Percentiles rank a stretch among this genome's conserved stretches.
phyloP scores from a whole-genome alignment of 2,113 vertebrate genomes.

The Bubo scandiacus region DNA sequence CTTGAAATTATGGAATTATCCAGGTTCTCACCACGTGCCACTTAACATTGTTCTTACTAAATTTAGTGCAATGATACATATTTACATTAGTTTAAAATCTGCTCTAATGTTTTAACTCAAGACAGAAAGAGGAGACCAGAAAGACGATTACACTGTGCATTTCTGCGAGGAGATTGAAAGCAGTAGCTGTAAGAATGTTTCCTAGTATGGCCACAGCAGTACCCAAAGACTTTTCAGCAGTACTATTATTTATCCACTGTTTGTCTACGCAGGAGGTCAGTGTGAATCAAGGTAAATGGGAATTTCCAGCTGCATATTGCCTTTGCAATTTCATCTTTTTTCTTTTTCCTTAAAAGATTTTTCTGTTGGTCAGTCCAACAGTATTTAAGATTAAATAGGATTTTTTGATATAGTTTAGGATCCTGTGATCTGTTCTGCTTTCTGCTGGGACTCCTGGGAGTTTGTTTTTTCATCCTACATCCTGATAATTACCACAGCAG shows the following conservation, averaged over 20 bases:
- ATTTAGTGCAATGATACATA: neutral
- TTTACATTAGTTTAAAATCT: neutral
- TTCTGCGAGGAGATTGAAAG: neutral
- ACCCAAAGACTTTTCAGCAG: neutral
- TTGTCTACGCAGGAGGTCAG: neutral
- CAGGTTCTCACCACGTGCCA: accelerated
- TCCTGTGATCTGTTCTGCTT: neutral
- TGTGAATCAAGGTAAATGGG: neutral
- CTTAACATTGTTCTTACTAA: neutral
- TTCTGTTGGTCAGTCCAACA: neutral
- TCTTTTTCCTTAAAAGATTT: neutral
- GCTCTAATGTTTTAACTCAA: neutral
- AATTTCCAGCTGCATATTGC: neutral
- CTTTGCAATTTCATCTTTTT: neutral
- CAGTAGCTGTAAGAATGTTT: neutral
- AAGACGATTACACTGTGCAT: accelerated
- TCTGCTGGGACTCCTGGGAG: neutral
- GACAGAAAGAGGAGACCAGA: neutral
- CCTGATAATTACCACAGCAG: neutral
- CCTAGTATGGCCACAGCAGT: neutral
- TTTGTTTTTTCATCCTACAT: neutral
- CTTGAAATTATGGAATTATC: neutral
- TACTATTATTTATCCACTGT: neutral
- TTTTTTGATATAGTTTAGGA: neutral
- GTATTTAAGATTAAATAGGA: neutral